Conservation (phyloP, 2,113 vertebrate genomes). For the Aptenodytes patagonicus region DNA sequence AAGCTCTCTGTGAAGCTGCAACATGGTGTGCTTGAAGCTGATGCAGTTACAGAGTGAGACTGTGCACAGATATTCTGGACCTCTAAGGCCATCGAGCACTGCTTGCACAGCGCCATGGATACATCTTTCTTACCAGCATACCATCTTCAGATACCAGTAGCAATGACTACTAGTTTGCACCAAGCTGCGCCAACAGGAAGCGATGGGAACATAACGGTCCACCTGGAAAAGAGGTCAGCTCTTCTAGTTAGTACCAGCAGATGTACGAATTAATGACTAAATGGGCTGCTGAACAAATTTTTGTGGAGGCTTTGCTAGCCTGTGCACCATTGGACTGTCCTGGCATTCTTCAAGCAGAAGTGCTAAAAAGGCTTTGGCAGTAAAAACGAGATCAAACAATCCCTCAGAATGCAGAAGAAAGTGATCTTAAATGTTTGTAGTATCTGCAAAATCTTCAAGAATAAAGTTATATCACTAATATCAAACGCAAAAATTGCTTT, state of each 20-base stretch:
- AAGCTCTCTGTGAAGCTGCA: not conserved
- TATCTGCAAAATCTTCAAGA: not conserved
- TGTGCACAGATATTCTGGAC: not conserved
- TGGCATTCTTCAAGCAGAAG: not conserved
- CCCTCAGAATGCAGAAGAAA: not conserved
- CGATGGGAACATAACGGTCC: not conserved
- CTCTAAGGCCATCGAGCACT: not conserved
- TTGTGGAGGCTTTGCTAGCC: not conserved
- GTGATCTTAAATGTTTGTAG: not conserved
- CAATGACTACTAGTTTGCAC: not conserved
- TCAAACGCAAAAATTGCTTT: not conserved
- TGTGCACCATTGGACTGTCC: not conserved
- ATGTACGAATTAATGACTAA: not conserved
- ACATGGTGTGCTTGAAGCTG: not conserved
- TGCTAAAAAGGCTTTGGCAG: not conserved
- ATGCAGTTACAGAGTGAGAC: not conserved
- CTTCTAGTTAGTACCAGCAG: not conserved
- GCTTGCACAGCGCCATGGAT: not conserved
- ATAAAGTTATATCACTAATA: not conserved
- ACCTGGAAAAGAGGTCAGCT: not conserved
- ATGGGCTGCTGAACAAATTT: not conserved
- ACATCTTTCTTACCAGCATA: not conserved
- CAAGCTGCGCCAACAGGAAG: not conserved
- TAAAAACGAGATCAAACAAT: not conserved
- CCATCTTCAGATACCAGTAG: not conserved